A percentile compares a stretch with the other conserved stretches of the same genome.
Evolutionary conservation across 2,888 invertebrate species (phyloP).

Genomic region (Drosophila gaucha): DNA sequence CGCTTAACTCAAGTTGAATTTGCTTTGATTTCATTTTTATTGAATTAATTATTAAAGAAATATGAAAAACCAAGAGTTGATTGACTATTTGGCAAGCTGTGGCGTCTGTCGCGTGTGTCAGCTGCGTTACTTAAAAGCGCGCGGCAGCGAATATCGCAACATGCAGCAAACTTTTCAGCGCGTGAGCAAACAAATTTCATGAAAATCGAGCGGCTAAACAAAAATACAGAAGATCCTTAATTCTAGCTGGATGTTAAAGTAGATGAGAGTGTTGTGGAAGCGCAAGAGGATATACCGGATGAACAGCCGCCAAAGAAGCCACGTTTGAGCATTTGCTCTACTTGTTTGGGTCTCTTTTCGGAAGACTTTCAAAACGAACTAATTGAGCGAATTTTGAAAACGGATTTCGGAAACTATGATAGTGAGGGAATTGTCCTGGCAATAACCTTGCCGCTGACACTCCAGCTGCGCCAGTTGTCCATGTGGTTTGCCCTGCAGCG

Average conservation of each 20-base stretch:
- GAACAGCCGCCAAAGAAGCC: conserved; percentile 83
- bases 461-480: conserved; percentile 88
- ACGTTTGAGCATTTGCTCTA: conserved; percentile 87
- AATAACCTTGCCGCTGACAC: conserved; percentile 89
- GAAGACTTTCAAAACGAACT: conserved; percentile 86
- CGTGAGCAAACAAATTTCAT: conserved; percentile 83
- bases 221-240: conserved; percentile 24
- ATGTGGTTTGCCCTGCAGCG: conserved; percentile 87
- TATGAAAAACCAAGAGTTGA: conserved; percentile 86
- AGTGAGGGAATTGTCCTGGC: conserved; percentile 88
- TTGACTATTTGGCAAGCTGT: conserved; percentile 85
- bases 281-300: not conserved
- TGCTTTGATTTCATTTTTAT: conserved; percentile 7
- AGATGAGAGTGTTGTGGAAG: not conserved
- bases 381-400: conserved; percentile 86
- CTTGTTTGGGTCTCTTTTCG: conserved; percentile 91
- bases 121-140: conserved; percentile 88
- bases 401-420: conserved; percentile 87
- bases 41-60: conserved; percentile 13
- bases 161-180: conserved; percentile 85
- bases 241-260: conserved; percentile 62
- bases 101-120: conserved; percentile 90
- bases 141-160: conserved; percentile 86
- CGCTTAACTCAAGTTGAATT: conserved; percentile 12
- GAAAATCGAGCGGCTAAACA: not conserved